Percentiles rank a stretch among this genome's conserved stretches.
Evolutionary conservation across 2,888 invertebrate species (phyloP).

Genomic region (Drosophila ustulata): DNA sequence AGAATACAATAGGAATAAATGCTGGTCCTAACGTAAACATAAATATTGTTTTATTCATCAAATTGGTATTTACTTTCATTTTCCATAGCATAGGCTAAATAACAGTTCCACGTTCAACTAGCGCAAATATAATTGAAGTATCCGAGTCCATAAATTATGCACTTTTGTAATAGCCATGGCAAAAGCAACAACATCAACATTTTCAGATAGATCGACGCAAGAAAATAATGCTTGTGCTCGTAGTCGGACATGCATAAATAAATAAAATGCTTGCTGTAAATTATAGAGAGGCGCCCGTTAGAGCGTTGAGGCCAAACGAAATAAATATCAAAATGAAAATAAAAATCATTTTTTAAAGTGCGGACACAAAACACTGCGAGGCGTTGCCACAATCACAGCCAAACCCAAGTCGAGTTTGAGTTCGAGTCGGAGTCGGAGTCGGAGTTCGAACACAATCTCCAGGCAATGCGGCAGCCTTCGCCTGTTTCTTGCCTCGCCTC

Average conservation of each 20-base stretch:
- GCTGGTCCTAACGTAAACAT: background rate
- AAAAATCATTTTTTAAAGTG: conserved; percentile 62
- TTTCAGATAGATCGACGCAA: background rate
- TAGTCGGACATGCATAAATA: conserved; percentile 20
- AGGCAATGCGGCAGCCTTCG: conserved; percentile 37
- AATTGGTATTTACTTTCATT: background rate
- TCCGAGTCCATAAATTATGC: conserved; percentile 11
- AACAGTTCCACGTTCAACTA: background rate
- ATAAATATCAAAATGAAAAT: conserved; percentile 39
- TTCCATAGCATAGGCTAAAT: background rate
- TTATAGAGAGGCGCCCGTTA: conserved; percentile 35
- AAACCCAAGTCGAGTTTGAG: conserved; percentile 1
- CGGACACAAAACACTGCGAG: conserved; percentile 43
- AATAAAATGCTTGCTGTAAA: conserved; percentile 38
- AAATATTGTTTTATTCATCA: background rate
- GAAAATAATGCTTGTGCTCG: conserved; percentile 2
- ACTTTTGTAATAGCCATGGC: conserved; percentile 5
- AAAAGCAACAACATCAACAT: conserved; percentile 5
- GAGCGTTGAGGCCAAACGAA: conserved; percentile 21
- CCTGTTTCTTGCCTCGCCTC: conserved; percentile 9
- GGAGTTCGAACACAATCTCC: conserved; percentile 18
- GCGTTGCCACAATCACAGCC: conserved; percentile 50
- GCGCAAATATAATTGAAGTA: conserved; percentile 10
- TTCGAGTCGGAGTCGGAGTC: conserved; percentile 2
- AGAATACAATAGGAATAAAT: no score